Conservation (phyloP, 2,113 vertebrate species). For the Gymnobelideus leadbeateri region DNA sequence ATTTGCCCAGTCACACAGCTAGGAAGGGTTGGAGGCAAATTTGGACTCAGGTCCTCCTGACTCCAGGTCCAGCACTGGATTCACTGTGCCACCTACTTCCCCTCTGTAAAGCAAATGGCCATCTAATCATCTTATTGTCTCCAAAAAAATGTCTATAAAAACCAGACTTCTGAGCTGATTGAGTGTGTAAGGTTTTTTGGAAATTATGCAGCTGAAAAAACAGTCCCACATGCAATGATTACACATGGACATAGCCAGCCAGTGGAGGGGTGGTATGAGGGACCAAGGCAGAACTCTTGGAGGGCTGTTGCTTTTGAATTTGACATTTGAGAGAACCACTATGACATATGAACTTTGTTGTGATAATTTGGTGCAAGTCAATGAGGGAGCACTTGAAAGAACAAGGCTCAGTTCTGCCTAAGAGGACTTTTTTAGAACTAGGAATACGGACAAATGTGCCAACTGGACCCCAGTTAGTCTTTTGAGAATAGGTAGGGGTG, state of each 20-base stretch:
- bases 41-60: no score
- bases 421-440: neutral
- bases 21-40: no score
- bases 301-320: no score
- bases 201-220: neutral
- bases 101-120: no score
- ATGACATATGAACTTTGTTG: neutral
- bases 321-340: neutral
- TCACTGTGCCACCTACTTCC: no score
- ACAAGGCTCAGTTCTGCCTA: neutral
- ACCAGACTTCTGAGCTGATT: neutral
- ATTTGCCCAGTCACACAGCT: no score
- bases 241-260: neutral
- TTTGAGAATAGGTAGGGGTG: neutral
- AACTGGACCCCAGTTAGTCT: neutral
- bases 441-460: neutral
- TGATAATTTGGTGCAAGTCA: neutral
- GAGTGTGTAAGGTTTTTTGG: neutral
- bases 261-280: neutral
- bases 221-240: neutral
- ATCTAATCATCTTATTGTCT: neutral
- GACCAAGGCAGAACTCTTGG: neutral
- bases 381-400: neutral
- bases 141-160: neutral
- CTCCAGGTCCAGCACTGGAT: no score